Conservation (phyloP, 2,113 vertebrate species). For the Limanda limanda region DNA sequence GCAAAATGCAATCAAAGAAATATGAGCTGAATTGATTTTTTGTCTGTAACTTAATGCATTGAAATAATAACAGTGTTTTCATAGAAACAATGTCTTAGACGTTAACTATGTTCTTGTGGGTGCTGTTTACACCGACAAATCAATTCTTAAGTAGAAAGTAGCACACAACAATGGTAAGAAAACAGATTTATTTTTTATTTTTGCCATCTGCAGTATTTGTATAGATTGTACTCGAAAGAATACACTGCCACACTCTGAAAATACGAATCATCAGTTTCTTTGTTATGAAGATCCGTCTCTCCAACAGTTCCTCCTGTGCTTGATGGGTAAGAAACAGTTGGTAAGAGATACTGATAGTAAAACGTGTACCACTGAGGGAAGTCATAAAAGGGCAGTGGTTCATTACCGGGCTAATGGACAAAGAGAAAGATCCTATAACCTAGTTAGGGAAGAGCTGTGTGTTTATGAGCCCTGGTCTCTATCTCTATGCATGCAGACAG, state of each 20-base stretch:
- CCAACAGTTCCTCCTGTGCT: neutral
- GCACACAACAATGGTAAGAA: neutral
- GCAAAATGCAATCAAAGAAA: neutral
- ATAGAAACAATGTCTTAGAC: neutral
- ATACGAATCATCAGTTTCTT: neutral
- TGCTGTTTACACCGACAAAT: neutral
- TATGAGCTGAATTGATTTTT: neutral
- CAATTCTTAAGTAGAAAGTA: neutral
- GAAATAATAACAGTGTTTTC: neutral
- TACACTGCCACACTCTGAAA: neutral
- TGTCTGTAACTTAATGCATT: neutral
- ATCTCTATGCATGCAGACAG: neutral
- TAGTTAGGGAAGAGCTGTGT: slow-evolving; percentile 49
- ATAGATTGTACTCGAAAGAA: neutral
- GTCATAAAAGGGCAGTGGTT: slow-evolving; percentile 61
- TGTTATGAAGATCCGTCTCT: neutral
- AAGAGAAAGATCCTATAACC: slow-evolving; percentile 52
- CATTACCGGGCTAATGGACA: slow-evolving; percentile 67
- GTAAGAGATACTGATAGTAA: slow-evolving; percentile 8
- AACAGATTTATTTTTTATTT: neutral
- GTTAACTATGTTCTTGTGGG: neutral
- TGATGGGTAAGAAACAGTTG: neutral
- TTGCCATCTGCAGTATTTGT: neutral
- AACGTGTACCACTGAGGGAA: slow-evolving; percentile 19
- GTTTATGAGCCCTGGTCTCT: slow-evolving; percentile 33